phyloP scores from a whole-genome alignment of 2,888 invertebrate species.

The Drosophila meridiana region DNA sequence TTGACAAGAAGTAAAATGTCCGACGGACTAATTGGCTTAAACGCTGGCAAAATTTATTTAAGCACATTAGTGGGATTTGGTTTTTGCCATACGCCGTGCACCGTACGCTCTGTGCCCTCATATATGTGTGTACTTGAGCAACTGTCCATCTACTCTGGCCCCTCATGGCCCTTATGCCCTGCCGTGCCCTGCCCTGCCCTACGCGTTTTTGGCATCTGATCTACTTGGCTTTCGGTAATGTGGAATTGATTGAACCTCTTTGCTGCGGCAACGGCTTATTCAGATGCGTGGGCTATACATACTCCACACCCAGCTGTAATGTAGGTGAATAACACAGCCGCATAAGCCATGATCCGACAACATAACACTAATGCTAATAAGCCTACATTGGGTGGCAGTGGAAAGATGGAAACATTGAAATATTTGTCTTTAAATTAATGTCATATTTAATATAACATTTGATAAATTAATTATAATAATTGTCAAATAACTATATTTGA shows the following conservation, averaged over 20 bases:
- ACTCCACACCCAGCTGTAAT: conserved; percentile 3
- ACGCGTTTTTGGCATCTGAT: conserved; percentile 47
- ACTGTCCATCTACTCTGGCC: conserved; percentile 46
- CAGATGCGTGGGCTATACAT: conserved; percentile 34
- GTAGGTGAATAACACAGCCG: conserved; percentile 24
- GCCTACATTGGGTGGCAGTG: conserved; percentile 16
- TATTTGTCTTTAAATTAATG: neutral
- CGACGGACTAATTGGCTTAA: conserved; percentile 84
- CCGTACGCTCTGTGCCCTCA: conserved; percentile 31
- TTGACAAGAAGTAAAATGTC: conserved; percentile 84
- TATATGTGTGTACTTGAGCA: conserved; percentile 37
- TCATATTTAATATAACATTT: neutral
- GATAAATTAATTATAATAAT: neutral
- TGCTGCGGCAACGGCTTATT: conserved; percentile 14
- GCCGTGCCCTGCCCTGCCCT: neutral
- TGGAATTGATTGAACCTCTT: conserved; percentile 58
- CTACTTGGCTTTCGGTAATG: conserved; percentile 57
- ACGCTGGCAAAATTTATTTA: conserved; percentile 81
- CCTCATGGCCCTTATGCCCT: conserved; percentile 5
- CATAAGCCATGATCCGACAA: conserved; percentile 12
- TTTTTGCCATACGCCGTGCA: conserved; percentile 56
- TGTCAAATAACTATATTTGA: too few species aligned
- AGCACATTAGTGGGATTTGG: conserved; percentile 83
- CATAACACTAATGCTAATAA: conserved; percentile 24
- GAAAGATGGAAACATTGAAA: neutral